Evolutionary conservation across 2,888 invertebrate genomes (phyloP).

Genomic region (Eugnorisma glareosa): DNA sequence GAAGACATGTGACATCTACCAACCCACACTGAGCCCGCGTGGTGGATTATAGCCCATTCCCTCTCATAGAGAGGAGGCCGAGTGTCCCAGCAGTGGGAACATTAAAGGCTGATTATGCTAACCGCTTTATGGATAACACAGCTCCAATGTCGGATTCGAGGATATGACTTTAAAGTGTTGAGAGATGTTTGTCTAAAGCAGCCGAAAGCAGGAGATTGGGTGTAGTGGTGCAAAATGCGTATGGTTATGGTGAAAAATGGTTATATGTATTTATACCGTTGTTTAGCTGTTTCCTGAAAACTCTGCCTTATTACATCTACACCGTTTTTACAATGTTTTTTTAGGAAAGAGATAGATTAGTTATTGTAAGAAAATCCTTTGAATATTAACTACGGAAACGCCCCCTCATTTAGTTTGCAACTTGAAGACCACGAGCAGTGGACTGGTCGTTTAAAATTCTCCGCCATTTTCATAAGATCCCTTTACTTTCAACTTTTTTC

Average conservation of each 20-base stretch:
- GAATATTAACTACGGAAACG: conserved; percentile 67
- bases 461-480: conserved; percentile 64
- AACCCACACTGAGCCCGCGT: too few species aligned
- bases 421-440: conserved; percentile 71
- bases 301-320: neutral
- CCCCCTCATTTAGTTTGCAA: conserved; percentile 78
- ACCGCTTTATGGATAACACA: neutral
- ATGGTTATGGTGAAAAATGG: too few species aligned
- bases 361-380: conserved; percentile 55
- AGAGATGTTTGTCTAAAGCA: too few species aligned
- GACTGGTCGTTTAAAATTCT: conserved; percentile 73
- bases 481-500: conserved; percentile 54
- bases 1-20: too few species aligned
- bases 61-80: too few species aligned
- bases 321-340: neutral
- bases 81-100: too few species aligned
- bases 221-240: too few species aligned
- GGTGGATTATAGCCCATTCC: too few species aligned
- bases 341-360: conserved; percentile 28
- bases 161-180: neutral
- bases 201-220: too few species aligned
- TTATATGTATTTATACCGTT: neutral
- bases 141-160: neutral
- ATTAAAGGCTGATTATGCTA: too few species aligned
- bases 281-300: neutral